phyloP scores from a whole-genome alignment of 2,888 invertebrate genomes.

The Calameuta pallipes region DNA sequence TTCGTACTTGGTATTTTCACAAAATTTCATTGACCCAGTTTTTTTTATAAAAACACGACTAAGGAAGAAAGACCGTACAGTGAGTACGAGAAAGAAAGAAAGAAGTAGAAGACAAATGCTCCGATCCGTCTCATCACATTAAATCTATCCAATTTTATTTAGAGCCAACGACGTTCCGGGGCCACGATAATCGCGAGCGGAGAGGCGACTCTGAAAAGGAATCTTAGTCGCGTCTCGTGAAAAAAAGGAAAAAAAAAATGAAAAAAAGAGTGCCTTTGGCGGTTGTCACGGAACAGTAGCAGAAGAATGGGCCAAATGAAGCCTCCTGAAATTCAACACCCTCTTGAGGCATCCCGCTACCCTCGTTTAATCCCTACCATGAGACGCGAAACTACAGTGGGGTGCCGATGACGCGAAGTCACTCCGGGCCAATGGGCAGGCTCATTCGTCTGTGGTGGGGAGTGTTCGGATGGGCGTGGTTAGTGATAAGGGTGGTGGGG shows the following conservation, averaged over 20 bases:
- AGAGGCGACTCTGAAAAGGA: neutral
- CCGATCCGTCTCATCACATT: too few species aligned
- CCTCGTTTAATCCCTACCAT: conserved; percentile 4
- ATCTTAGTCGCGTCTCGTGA: conserved; percentile 26
- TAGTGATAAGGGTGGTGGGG: conserved; percentile 31
- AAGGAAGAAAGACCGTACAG: conserved; percentile 8
- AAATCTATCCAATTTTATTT: too few species aligned
- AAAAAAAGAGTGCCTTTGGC: conserved; percentile 33
- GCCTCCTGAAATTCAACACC: conserved; percentile 62
- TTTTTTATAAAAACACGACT: too few species aligned
- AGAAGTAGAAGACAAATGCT: neutral
- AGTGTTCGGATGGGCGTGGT: conserved; percentile 55
- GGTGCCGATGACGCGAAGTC: conserved; percentile 59
- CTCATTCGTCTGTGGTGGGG: conserved; percentile 46
- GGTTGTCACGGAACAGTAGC: conserved; percentile 32
- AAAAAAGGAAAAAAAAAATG: conserved; percentile 31
- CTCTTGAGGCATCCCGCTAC: conserved; percentile 29
- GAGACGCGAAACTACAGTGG: conserved; percentile 32
- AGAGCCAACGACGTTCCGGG: too few species aligned
- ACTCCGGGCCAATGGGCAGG: conserved; percentile 63
- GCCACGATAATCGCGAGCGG: neutral
- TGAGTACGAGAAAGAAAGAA: neutral
- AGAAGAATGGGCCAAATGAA: conserved; percentile 63
- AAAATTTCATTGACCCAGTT: too few species aligned
- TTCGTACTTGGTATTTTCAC: too few species aligned